These are phyloP conservation scores for Morone saxatilis DNA, from an alignment of 2,113 vertebrate genomes.

Conservation along the genomic window DNA sequence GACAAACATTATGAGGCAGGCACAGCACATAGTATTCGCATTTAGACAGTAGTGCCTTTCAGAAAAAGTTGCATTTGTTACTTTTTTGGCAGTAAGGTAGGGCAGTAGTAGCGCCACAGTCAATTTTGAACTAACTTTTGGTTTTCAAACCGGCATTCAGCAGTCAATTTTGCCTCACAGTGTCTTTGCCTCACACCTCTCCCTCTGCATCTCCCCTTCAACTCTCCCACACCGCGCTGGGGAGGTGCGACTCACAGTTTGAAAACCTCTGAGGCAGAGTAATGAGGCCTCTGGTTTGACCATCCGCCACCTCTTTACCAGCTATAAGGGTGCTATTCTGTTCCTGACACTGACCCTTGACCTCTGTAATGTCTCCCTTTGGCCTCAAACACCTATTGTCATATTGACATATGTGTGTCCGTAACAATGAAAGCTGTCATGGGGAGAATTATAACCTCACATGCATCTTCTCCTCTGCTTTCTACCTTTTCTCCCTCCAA, in stretches of 20 bases:
- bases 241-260: background rate
- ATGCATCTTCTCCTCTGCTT: background rate
- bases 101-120: too few relatives aligned
- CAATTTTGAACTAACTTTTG: too few relatives aligned
- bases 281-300: slow-evolving; percentile 15
- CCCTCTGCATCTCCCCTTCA: background rate
- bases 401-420: slow-evolving; percentile 16
- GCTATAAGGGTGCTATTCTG: background rate
- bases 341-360: slow-evolving; percentile 19
- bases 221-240: background rate
- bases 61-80: too few relatives aligned
- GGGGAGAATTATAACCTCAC: slow-evolving; percentile 8
- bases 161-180: background rate
- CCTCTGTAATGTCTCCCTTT: slow-evolving; percentile 9
- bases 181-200: background rate
- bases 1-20: slow-evolving; percentile 5
- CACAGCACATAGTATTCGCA: background rate
- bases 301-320: background rate
- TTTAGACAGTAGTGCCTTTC: background rate
- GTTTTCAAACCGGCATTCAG: too few relatives aligned
- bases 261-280: background rate
- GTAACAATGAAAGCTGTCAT: slow-evolving; percentile 16
- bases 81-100: background rate
- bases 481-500: background rate
- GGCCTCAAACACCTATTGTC: slow-evolving; percentile 22